Evolutionary conservation across 2,797 vertebrate species (phyloP).

Genomic region (Macropus fuliginosus): DNA sequence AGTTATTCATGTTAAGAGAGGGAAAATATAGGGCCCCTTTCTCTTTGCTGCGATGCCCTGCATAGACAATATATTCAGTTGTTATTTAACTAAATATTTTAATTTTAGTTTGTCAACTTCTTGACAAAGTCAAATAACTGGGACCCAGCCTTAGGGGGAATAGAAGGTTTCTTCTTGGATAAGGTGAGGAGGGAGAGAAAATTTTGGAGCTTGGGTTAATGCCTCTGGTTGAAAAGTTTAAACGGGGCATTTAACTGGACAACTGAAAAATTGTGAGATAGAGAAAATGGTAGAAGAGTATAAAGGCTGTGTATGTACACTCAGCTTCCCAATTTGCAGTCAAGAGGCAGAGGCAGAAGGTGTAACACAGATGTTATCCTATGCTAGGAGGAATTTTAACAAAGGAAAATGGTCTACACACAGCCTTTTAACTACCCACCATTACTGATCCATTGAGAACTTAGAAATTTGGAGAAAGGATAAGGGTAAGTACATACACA

Average conservation of each 20-base stretch:
- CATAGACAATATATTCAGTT: neutral
- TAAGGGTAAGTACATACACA: neutral
- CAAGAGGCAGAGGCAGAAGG: neutral
- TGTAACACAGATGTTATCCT: neutral
- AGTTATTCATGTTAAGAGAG: neutral
- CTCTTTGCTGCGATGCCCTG: neutral
- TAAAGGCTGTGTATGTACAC: neutral
- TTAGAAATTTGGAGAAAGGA: neutral
- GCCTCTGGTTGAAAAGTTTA: neutral
- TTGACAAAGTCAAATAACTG: neutral
- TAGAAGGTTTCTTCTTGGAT: neutral
- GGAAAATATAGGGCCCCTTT: neutral
- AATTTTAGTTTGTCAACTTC: neutral
- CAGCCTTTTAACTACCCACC: neutral
- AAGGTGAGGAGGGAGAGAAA: neutral
- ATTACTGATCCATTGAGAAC: neutral
- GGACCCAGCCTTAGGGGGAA: neutral
- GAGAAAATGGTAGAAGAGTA: neutral
- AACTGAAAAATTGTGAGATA: neutral
- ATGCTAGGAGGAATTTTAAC: neutral
- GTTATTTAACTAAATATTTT: neutral
- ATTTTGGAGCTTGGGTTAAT: neutral
- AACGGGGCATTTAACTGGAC: neutral
- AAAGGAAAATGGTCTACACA: neutral
- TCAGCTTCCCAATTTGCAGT: neutral